phyloP scores from a whole-genome alignment of 2,888 invertebrate species.

The Dicranocentrus wangi region DNA sequence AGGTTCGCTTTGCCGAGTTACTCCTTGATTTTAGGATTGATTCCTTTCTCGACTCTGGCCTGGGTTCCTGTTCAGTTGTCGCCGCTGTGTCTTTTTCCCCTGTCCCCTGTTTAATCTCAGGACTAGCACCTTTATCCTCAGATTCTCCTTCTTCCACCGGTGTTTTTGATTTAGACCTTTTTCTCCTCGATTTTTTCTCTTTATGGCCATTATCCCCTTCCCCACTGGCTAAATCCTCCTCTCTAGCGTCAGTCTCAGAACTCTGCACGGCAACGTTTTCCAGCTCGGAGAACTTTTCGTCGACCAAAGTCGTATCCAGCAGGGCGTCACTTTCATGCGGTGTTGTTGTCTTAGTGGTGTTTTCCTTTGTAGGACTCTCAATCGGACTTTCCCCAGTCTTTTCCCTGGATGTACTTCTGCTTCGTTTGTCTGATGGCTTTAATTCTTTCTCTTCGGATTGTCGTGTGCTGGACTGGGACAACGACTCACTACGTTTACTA shows the following conservation, averaged over 20 bases:
- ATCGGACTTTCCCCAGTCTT: constrained; percentile 74
- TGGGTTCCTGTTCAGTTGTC: constrained; percentile 8
- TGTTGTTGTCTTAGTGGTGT: not conserved
- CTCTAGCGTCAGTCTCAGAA: constrained; percentile 63
- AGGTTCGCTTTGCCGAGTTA: constrained; percentile 60
- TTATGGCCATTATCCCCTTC: constrained; percentile 29
- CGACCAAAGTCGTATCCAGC: constrained; percentile 62
- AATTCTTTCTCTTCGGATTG: constrained; percentile 69
- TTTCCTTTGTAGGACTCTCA: constrained; percentile 46
- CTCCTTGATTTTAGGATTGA: constrained; percentile 63
- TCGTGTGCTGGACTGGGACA: constrained; percentile 38
- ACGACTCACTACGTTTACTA: constrained; percentile 46
- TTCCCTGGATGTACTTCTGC: constrained; percentile 75
- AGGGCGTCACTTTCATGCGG: constrained; percentile 61
- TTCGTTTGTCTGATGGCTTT: constrained; percentile 73
- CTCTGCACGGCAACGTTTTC: constrained; percentile 65
- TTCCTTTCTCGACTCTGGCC: constrained; percentile 51
- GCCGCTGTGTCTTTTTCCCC: constrained; percentile 27
- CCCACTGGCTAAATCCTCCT: constrained; percentile 55
- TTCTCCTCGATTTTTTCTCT: constrained; percentile 45
- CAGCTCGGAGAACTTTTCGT: constrained; percentile 65
- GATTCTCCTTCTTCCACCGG: constrained; percentile 24
- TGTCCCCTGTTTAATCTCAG: constrained; percentile 11
- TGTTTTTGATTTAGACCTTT: constrained; percentile 52
- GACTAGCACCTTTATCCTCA: constrained; percentile 18